Percentiles rank a stretch among this genome's conserved stretches.
These are phyloP conservation scores for Gari tellinella DNA, from an alignment of 2,888 invertebrate species.

Conservation along the genomic window DNA sequence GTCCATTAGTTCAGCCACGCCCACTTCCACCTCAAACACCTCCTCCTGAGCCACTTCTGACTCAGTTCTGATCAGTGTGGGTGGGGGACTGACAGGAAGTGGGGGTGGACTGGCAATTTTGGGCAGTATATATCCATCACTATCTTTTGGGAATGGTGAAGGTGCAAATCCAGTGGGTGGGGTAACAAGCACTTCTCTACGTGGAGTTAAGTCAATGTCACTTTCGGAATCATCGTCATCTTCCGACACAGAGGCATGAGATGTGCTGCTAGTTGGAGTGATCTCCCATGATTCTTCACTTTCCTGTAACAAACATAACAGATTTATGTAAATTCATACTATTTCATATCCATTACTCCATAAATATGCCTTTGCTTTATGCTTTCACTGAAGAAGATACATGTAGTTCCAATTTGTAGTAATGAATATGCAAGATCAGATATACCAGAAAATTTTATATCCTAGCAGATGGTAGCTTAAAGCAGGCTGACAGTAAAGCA, in stretches of 20 bases:
- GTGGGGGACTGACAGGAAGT: constrained; percentile 63
- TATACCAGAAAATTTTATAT: too few relatives aligned
- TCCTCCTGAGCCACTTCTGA: background rate
- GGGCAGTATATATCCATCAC: constrained; percentile 37
- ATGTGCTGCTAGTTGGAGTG: constrained; percentile 52
- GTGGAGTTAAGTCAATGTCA: constrained; percentile 49
- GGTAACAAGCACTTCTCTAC: constrained; percentile 52
- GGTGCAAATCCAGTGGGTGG: constrained; percentile 63
- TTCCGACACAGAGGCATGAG: constrained; percentile 33
- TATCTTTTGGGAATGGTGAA: constrained; percentile 45
- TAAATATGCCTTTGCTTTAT: too few relatives aligned
- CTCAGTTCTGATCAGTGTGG: constrained; percentile 30
- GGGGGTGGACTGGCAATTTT: constrained; percentile 56
- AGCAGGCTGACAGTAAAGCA: too few relatives aligned
- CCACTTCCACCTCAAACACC: constrained; percentile 43
- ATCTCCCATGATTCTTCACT: constrained; percentile 52
- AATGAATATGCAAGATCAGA: too few relatives aligned
- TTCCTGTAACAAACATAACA: constrained; percentile 35
- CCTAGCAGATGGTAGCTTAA: too few relatives aligned
- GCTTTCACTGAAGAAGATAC: too few relatives aligned
- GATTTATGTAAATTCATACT: too few relatives aligned
- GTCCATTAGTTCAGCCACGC: constrained; percentile 61
- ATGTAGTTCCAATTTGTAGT: too few relatives aligned
- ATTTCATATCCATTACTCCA: too few relatives aligned
- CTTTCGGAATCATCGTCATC: constrained; percentile 41